Base-by-base conservation (phyloP, 2,888 invertebrate species). In the Synergus itoensis region DNA sequence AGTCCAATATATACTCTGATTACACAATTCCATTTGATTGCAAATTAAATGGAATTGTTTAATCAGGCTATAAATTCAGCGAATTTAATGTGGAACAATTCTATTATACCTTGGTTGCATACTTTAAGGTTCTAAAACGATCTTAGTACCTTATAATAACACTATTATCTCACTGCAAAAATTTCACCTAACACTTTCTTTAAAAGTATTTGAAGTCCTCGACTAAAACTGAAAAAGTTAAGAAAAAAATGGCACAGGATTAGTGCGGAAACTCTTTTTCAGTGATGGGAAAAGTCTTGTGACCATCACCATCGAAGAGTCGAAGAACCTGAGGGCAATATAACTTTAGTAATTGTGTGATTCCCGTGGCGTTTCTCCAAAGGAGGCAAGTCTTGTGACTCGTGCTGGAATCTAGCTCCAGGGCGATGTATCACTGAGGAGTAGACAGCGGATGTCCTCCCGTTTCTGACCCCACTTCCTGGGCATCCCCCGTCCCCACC, bases 311-410 rank as follows among this genome's bases (percentile, higher is more conserved):
- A 43, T 69, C 48, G 28, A 69, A 48, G 48, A 69, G 48, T n/a
- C 16, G 9, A 28, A 9, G 48, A 36, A 36, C 5, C 36, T 36
- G 36, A 36, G 48, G 36, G 48, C 48, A 69, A 69, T 69, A 69
- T 69, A 69, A 69, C 48, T 69, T 69, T 48, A 18, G 69, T 69
- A 69, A 69, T 69, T 69, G 69, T 69, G 53, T 69, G 69, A 48
- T 48, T 48, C 48, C 69, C 69, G 69, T 28, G 69, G 69, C 69
- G 69, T 16, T 69, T 36, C 69, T 48, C 48, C 45, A 69, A 69
- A 69, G 45, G 69, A 69, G 69, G 14, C 28, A 48, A 28, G 69
- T 48, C 69, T 48, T 69, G 69, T 69, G 69, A 69, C 48, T 69
- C 45, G 36, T 69, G n/a, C 21, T 69, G 14, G 67, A 53, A 48